These are phyloP conservation scores for Alloscopus bannaensis DNA, from an alignment of 2,888 invertebrate species.

Conservation along the genomic window DNA sequence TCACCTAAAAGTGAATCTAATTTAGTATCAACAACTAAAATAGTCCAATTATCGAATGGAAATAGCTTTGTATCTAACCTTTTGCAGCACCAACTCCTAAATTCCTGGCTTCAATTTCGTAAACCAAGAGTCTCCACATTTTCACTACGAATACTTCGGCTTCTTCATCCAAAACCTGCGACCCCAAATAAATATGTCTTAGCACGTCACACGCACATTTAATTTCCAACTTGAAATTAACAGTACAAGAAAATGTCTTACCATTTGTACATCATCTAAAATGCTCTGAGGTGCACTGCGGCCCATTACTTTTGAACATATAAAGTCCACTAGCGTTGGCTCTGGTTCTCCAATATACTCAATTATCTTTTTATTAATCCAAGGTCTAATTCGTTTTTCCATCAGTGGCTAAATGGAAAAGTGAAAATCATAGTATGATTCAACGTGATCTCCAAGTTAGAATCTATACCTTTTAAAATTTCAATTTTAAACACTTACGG, in stretches of 20 bases:
- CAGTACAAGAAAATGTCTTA: no score
- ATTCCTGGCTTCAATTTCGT: constrained; percentile 93
- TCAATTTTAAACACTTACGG: constrained; percentile 76
- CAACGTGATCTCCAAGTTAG: no score
- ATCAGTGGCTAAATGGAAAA: constrained; percentile 81
- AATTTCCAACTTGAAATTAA: neutral
- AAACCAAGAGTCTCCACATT: constrained; percentile 99
- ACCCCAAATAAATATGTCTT: neutral
- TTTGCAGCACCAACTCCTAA: constrained; percentile 63
- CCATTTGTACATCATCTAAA: constrained; percentile 99
- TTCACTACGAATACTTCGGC: constrained; percentile 99
- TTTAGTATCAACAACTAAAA: neutral
- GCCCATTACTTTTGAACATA: constrained; percentile 97
- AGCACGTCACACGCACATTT: no score
- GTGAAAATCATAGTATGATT: neutral
- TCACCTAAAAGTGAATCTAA: neutral
- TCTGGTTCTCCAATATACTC: constrained; percentile 99
- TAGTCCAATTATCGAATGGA: no score
- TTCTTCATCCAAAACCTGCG: constrained; percentile 98
- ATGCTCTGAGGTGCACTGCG: constrained; percentile 95
- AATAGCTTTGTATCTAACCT: no score
- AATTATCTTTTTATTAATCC: constrained; percentile 99
- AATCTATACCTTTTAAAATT: no score
- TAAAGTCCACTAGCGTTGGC: constrained; percentile 98
- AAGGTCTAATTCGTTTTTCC: constrained; percentile 98